These are phyloP conservation scores for Macropis europaea DNA, from an alignment of 2,888 invertebrate species.

Conservation along the genomic window DNA sequence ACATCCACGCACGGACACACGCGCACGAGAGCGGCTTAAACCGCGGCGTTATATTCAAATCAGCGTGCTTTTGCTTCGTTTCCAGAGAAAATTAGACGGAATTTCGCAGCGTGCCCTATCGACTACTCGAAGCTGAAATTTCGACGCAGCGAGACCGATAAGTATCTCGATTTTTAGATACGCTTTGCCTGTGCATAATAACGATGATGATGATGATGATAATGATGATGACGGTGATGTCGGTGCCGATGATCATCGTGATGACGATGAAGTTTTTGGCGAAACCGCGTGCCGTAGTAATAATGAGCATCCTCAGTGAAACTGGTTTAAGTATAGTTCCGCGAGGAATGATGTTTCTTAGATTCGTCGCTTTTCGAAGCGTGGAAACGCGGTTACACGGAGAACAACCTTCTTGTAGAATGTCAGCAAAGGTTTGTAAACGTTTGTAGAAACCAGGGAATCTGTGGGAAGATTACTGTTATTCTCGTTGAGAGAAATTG, in stretches of 20 bases:
- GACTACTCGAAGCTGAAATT: neutral
- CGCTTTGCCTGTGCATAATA: conserved; percentile 23
- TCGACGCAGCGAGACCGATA: conserved; percentile 5
- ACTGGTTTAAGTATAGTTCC: conserved; percentile 37
- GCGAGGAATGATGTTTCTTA: conserved; percentile 8
- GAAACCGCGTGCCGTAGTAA: conserved; percentile 6
- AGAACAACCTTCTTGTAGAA: too few species aligned
- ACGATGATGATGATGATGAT: conserved; percentile 17
- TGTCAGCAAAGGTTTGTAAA: too few species aligned
- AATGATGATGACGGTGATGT: neutral
- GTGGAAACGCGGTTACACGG: too few species aligned
- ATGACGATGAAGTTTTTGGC: conserved; percentile 40
- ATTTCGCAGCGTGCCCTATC: conserved; percentile 39
- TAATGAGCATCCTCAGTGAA: conserved; percentile 35
- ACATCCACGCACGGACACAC: conserved; percentile 33
- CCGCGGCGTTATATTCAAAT: conserved; percentile 56
- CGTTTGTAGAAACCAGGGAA: too few species aligned
- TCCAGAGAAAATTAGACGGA: conserved; percentile 52
- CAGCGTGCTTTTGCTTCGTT: conserved; percentile 41
- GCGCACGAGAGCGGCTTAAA: conserved; percentile 55
- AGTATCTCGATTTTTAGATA: conserved; percentile 42
- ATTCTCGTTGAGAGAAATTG: too few species aligned
- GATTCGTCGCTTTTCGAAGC: neutral
- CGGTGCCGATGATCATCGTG: conserved; percentile 15
- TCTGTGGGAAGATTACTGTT: too few species aligned